Base-by-base conservation (phyloP, 2,888 invertebrate species). In the Mythimna loreyi region DNA sequence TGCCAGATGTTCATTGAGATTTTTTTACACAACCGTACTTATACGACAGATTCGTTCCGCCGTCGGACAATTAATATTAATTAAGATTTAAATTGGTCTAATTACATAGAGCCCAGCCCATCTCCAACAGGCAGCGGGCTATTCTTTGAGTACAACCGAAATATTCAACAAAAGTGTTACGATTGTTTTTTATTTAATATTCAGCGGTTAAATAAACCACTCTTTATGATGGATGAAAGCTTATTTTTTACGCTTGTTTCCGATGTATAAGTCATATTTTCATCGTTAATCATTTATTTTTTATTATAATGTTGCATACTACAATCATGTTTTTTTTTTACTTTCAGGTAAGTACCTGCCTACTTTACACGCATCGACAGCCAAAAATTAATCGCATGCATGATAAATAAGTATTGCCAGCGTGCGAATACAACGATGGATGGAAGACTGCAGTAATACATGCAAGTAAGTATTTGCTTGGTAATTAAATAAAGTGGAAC, bases 71-170 rank as follows among this genome's bases (percentile, higher is more conserved):
- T 96, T 96, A 95, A 95, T 96, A 96, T 94, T 95, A 96, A 95
- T 96, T 96, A 95, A 93, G 94, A 96, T 95, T 95, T 96, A 95
- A 96, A 96, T 96, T 95, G 95, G 94, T 95, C 94, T 96, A 95
- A 96, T 95, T 96, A 94, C 92, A 93, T 94, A 93, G 94, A 94
- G 91, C 92, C 90, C 89, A 92, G 91, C 88, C 92, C 92, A 92
- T 92, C 93, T 93, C 90, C 89, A 89, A 84, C 89, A 85, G 87
- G 85, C 91, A 84, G 89, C 90, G 84, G 88, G 91, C 89, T 89
- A 90, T 91, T 90, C 92, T 91, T 88, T 88, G 87, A 85, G 85
- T 81, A 85, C 83, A 84, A 86, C 89, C 84, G 86, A 85, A 90
- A 90, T 88, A 86, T 87, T 83, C 84, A 85, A 86, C 72, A 85